Evolutionary conservation across 2,113 vertebrate genomes (phyloP).

Genomic region (Ancistrus triradiatus): DNA sequence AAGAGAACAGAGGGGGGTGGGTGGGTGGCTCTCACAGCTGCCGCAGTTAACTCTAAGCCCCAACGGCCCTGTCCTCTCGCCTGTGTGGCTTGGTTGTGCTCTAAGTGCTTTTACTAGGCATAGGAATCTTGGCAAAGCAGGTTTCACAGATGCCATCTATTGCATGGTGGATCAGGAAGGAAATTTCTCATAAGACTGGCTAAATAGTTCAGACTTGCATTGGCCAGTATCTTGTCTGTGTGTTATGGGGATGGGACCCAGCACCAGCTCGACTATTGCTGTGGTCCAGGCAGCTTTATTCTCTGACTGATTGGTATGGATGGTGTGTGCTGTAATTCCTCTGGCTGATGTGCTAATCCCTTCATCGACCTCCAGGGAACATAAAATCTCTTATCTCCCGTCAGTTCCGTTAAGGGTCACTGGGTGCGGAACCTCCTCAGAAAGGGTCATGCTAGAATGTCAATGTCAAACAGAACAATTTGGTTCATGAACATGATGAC

Average conservation of each 20-base stretch:
- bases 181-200: constrained; percentile 55
- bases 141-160: constrained; percentile 56
- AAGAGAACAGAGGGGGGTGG: no score
- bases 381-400: constrained; percentile 42
- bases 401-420: constrained; percentile 32
- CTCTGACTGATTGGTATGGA: constrained; percentile 37
- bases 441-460: not conserved
- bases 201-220: constrained; percentile 18
- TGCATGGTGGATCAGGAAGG: constrained; percentile 55
- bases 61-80: constrained; percentile 18
- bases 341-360: constrained; percentile 51
- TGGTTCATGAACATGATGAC: not conserved
- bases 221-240: not conserved
- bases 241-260: constrained; percentile 19
- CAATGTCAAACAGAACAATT: no score
- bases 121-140: constrained; percentile 52
- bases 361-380: constrained; percentile 37
- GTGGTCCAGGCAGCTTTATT: not conserved
- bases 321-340: constrained; percentile 49
- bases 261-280: not conserved
- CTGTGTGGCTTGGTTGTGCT: constrained; percentile 1
- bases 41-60: constrained; percentile 5
- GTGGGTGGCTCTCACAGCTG: constrained; percentile 53
- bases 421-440: not conserved
- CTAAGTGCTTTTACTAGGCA: not conserved